Percentiles rank a stretch among this genome's conserved stretches.
Evolutionary conservation across 2,797 vertebrate genomes (phyloP).

Genomic region (Sebastes aleutianus): DNA sequence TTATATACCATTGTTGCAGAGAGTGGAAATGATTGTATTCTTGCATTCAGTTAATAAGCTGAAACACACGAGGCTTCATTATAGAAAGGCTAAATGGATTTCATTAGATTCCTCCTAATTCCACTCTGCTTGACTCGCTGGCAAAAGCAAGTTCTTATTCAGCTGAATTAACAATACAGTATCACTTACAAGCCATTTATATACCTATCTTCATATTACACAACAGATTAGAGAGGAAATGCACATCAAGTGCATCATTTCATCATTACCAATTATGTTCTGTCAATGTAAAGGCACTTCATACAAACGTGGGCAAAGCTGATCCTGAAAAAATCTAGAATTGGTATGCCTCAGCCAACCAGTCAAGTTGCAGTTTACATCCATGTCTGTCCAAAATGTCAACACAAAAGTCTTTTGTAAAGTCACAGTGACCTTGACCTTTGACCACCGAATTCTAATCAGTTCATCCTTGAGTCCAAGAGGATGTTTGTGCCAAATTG

Average conservation of each 20-base stretch:
- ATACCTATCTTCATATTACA: not conserved
- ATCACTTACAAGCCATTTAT: not conserved
- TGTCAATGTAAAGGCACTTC: not conserved
- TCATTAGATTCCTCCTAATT: slow-evolving; percentile 25
- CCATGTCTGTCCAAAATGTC: not conserved
- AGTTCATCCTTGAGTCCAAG: not conserved
- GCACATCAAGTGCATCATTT: not conserved
- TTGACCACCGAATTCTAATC: not conserved
- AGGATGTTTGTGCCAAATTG: too few species aligned
- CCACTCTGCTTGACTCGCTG: slow-evolving; percentile 1
- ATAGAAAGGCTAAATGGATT: slow-evolving; percentile 32
- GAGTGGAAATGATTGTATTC: slow-evolving; percentile 20
- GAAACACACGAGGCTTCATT: slow-evolving; percentile 28
- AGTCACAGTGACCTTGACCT: not conserved
- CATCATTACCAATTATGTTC: not conserved
- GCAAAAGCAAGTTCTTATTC: slow-evolving; percentile 9
- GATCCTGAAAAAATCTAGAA: not conserved
- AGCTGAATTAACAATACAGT: not conserved
- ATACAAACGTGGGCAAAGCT: not conserved
- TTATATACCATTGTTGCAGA: not conserved
- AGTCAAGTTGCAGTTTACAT: not conserved
- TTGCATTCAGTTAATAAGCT: slow-evolving; percentile 11
- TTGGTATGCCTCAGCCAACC: too few species aligned
- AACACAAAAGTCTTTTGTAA: not conserved
- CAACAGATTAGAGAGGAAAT: not conserved